Evolutionary conservation across 2,888 invertebrate genomes (phyloP).

Genomic region (Zhuqinia jingwanae): DNA sequence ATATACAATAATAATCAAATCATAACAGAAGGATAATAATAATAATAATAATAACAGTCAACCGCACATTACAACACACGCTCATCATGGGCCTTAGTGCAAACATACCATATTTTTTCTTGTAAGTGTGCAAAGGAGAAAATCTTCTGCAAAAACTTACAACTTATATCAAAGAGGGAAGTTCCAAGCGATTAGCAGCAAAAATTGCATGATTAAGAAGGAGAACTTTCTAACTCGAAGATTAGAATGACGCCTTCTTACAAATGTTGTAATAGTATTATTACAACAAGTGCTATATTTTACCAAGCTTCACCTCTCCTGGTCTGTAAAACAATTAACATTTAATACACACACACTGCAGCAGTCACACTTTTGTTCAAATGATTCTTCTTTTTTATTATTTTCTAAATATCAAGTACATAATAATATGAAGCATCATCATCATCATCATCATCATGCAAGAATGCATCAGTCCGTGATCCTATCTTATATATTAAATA

Average conservation of each 20-base stretch:
- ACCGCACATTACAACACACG: constrained; percentile 34
- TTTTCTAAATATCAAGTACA: constrained; percentile 25
- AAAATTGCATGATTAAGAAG: constrained; percentile 64
- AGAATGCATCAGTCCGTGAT: neutral
- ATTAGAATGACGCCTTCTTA: constrained; percentile 54
- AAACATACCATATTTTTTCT: neutral
- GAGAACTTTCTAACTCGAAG: constrained; percentile 65
- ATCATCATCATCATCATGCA: too few relatives aligned
- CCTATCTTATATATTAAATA: neutral
- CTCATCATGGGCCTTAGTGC: neutral
- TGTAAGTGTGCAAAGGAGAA: constrained; percentile 55
- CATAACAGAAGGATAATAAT: neutral
- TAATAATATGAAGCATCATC: too few relatives aligned
- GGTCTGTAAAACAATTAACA: constrained; percentile 62
- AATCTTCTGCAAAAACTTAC: constrained; percentile 40
- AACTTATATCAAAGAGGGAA: constrained; percentile 58
- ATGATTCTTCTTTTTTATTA: constrained; percentile 25
- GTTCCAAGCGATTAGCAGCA: constrained; percentile 70
- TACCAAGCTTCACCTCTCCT: constrained; percentile 43
- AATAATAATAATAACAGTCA: constrained; percentile 42
- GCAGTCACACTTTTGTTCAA: constrained; percentile 53
- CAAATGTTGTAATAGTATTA: constrained; percentile 53
- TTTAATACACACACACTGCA: too few relatives aligned
- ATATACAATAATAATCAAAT: too few relatives aligned
- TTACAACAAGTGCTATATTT: neutral